Evolutionary conservation across 2,797 vertebrate species (phyloP), one percentile per base, ranked within the genome.

Genomic region (Silurus lanzhouensis): DNA sequence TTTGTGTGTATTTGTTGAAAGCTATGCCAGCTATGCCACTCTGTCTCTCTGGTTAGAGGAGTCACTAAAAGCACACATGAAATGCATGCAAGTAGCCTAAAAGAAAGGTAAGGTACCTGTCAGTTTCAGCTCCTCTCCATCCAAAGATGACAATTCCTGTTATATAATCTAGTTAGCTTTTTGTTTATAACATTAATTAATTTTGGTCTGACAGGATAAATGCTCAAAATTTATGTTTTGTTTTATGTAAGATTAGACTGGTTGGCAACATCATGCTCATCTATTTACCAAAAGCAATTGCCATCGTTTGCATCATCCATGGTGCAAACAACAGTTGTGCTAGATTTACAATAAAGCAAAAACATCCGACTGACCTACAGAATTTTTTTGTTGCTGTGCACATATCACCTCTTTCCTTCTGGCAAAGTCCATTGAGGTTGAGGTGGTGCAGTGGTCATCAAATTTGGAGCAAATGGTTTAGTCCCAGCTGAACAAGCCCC

Each of bases 351-450:
- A 46, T 72, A 64, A 83, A 46, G 52, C 55, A 83, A 76, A 52
- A 58, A 66, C 75, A 79, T 46, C 12, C 46, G 64, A 74, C 67
- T 87, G 76, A 83, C 85, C 85, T 84, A 83, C 44, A 83, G 82
- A 78, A 83, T 57, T 48, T 66, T 38, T 4, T 38, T 38, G 55
- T 38, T 38, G 38, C 58, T 72, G 58, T 38, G 27, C 57, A 79
- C 38, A 61, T 48, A 63, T 71, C 81, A 64, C 58, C 67, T 20
- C 64, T 44, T 55, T 86, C 82, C 82, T 86, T 72, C 82, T 86
- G 85, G 81, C 85, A 83, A 83, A 83, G 82, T 83, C 57, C 76
- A 75, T 80, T 9, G 68, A 74, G 82, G 76, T 87, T 87, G 77
- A 46, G 61, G 6, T 57, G 64, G 64, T 78, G 81, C 67, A 72